Evolutionary conservation across 1,140 invertebrate species (phyloP), one percentile per base, ranked within the genome.

Genomic region (Ceratina australensis): DNA sequence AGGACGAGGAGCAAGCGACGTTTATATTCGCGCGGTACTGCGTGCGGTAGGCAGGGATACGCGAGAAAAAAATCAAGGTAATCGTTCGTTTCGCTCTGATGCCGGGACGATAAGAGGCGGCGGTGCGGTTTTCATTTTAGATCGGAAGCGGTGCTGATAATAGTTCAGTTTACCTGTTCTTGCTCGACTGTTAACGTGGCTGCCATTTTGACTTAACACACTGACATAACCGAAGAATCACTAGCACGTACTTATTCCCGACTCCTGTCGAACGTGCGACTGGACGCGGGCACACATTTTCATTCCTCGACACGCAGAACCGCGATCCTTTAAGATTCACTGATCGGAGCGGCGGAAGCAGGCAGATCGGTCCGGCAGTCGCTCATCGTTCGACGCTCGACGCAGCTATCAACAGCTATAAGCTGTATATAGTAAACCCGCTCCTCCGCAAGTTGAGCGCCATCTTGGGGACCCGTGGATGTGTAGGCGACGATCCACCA

Each of bases 161-260:
- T 86, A 79, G 93, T 93, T 94, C 90, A 95, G 93, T 93, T 94
- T 90, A 95, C 95, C 94, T 94, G 93, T 89, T 95, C 94, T 89
- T 95, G 94, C 89, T 95, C 94, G 89, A 93, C 93, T 89, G 94
- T 94, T 91, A 95, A 92, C 86, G 93, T 93, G 91, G 94, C 93
- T 92, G 94, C 94, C 95, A 95, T 95, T 82, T 92, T 93, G 89
- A 83, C 88, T 87, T 87, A 83, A 78, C 54, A 26, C 77, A 78
- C 72, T 69, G 78, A 77, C 74, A 71, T 80, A 83, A 64, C 60
- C 68, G 72, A 79, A 59, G 22, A 81, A 76, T 52, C 61, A 61
- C 79, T 66, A 56, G 33, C 54, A 28, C 63, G 64, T 57, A 57
- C 68, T 76, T 75, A 22, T 72, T 67, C 64, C 68, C 28, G 50